phyloP scores from a whole-genome alignment of 2,888 invertebrate species.

The Latrodectus hesperus region DNA sequence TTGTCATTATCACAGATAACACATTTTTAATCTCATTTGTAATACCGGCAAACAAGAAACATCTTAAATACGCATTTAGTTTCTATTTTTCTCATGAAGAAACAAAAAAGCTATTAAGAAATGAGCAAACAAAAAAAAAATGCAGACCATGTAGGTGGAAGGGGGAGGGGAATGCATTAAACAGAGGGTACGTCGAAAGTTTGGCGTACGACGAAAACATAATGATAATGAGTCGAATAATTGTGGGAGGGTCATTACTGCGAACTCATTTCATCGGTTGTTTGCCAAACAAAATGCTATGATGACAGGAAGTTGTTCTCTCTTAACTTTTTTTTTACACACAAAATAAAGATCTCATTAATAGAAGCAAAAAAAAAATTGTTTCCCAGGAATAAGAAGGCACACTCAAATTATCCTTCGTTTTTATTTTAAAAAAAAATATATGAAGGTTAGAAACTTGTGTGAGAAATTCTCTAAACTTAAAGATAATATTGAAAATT shows the following conservation, averaged over 20 bases:
- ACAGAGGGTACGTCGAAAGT: not conserved
- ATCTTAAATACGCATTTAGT: no score
- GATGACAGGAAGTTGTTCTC: slow-evolving; percentile 48
- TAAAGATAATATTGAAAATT: not conserved
- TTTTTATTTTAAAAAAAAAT: not conserved
- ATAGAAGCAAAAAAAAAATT: slow-evolving; percentile 5
- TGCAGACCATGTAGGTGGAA: no score
- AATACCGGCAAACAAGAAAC: no score
- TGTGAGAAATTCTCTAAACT: not conserved
- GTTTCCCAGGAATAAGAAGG: not conserved
- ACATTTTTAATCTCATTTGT: no score
- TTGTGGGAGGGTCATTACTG: slow-evolving; percentile 52
- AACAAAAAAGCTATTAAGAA: no score
- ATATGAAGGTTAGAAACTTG: not conserved
- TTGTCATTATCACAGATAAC: no score
- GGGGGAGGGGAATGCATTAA: not conserved
- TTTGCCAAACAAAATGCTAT: slow-evolving; percentile 38
- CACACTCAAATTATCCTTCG: not conserved
- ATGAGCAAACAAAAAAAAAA: no score
- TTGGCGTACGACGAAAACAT: slow-evolving; percentile 5
- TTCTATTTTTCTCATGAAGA: no score
- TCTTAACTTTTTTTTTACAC: not conserved
- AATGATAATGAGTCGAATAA: slow-evolving; percentile 61
- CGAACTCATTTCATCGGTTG: slow-evolving; percentile 4
- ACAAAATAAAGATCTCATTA: not conserved